Conservation (phyloP, 30 jellyfish, hydroid and myxozoan species). For the Turritopsis dohrnii region DNA sequence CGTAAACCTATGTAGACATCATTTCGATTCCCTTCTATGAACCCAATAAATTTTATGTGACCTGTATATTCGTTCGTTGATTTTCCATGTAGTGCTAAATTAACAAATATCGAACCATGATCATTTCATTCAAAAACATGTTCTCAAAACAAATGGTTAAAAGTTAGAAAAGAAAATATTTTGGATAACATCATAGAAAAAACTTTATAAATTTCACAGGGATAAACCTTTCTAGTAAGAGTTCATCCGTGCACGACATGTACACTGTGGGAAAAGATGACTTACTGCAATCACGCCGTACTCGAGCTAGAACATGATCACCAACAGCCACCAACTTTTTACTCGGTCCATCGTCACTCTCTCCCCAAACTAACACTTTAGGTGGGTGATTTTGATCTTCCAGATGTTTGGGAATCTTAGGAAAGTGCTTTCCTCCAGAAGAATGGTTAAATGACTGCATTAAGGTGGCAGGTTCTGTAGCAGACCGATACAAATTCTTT, state of each 20-base stretch:
- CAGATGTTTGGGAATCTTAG: background rate
- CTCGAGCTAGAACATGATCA: constrained; percentile 26
- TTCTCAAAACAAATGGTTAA: no score
- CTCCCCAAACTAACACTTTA: constrained; percentile 35
- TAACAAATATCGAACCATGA: no score
- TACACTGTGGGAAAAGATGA: no score
- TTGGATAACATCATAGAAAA: no score
- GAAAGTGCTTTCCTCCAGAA: background rate
- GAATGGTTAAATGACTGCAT: background rate
- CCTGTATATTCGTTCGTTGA: constrained; percentile 24
- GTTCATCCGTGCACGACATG: no score
- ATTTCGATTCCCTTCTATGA: constrained; percentile 27
- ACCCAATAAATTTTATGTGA: constrained; percentile 27
- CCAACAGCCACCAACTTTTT: constrained; percentile 46
- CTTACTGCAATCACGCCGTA: constrained; percentile 28
- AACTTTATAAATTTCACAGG: no score
- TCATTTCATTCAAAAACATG: no score
- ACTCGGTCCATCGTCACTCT: constrained; percentile 30
- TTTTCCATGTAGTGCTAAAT: constrained; percentile 13
- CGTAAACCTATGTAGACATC: constrained; percentile 38
- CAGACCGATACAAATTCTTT: constrained; percentile 3
- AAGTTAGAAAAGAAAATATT: no score
- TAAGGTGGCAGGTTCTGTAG: background rate
- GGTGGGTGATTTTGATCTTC: constrained; percentile 25
- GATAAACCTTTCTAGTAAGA: no score